Conservation (phyloP, 2,888 invertebrate species). For the Mycalesis mineus region DNA sequence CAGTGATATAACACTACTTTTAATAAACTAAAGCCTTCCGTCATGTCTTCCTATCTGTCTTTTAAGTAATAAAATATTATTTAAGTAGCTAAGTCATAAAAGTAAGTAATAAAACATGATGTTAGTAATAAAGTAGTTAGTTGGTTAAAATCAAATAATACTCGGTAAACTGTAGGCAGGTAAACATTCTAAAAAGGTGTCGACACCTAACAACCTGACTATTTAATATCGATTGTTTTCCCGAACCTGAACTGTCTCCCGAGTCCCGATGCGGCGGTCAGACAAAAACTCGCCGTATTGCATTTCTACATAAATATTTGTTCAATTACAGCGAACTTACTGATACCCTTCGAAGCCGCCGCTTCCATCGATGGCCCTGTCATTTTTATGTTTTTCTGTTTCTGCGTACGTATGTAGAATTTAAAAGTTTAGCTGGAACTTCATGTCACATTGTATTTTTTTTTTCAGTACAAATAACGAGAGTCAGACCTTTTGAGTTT, state of each 20-base stretch:
- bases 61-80: neutral
- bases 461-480: neutral
- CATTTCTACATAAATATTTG: constrained; percentile 63
- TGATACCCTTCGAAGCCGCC: constrained; percentile 24
- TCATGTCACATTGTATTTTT: neutral
- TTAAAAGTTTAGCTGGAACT: constrained; percentile 10
- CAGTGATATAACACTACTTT: too few relatives aligned
- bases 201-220: too few relatives aligned
- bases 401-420: constrained; percentile 10
- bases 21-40: too few relatives aligned
- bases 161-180: too few relatives aligned
- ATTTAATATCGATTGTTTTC: constrained; percentile 2
- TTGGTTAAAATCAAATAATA: too few relatives aligned
- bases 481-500: neutral
- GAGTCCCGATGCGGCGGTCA: constrained; percentile 35
- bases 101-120: neutral
- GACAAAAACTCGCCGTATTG: constrained; percentile 54
- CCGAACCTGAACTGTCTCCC: neutral
- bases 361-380: constrained; percentile 18
- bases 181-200: too few relatives aligned
- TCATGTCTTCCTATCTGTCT: too few relatives aligned
- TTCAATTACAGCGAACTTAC: constrained; percentile 39
- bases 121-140: too few relatives aligned
- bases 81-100: neutral
- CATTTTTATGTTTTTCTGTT: constrained; percentile 21